Conservation (phyloP, 1,140 invertebrate species). For the Rhagoletis zephyria region DNA sequence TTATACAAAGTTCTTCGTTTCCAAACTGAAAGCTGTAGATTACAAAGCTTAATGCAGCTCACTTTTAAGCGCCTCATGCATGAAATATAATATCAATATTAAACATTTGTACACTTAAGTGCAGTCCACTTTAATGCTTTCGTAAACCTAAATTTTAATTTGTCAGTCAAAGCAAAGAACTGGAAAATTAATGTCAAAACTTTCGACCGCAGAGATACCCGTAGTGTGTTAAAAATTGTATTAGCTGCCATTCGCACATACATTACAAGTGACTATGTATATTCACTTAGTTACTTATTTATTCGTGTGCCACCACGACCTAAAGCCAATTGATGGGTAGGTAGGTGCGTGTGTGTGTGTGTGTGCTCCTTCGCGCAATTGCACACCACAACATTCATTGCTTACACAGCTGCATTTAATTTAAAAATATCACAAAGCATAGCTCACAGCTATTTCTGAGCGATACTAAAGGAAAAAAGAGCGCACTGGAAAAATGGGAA, state of each 20-base stretch:
- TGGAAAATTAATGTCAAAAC: neutral
- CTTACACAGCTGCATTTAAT: slow-evolving; percentile 41
- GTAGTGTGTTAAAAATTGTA: neutral
- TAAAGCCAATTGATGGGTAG: no score
- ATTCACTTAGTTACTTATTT: neutral
- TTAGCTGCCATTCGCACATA: neutral
- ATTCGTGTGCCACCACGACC: neutral
- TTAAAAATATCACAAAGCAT: slow-evolving; percentile 44
- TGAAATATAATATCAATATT: neutral
- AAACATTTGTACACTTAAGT: neutral
- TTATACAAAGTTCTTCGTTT: no score
- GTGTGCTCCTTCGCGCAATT: no score
- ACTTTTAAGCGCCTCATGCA: neutral
- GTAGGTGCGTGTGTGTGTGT: no score
- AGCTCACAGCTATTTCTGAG: slow-evolving; percentile 9
- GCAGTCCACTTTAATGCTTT: neutral
- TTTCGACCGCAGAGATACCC: neutral
- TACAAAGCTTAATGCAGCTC: no score
- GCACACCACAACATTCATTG: neutral
- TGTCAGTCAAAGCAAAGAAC: neutral
- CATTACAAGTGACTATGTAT: neutral
- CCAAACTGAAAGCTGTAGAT: no score
- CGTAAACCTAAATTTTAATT: neutral
- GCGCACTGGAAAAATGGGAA: neutral
- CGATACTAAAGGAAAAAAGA: neutral